Evolutionary conservation across 2,113 vertebrate species (phyloP), one percentile per base, ranked within the genome.

Genomic region (Formicarius rufipectus): DNA sequence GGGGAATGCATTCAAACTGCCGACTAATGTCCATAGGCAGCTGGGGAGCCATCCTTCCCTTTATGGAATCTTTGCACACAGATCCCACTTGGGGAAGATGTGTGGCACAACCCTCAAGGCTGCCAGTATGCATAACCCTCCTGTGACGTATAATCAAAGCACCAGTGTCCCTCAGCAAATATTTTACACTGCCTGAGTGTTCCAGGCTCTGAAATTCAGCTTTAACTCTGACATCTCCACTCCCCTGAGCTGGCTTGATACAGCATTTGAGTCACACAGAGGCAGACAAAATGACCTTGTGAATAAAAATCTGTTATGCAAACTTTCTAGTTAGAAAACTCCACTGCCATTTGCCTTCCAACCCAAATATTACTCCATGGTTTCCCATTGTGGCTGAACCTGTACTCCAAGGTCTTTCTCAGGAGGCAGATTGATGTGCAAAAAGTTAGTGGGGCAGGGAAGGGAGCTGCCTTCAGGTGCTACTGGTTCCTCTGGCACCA

Each of bases 161-260:
- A 82, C 20, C 86, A 84, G 84, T 22, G 73, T 87, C 94, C 93
- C 95, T 94, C 84, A 87, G 92, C 73, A 96, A 86, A 68, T 63
- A 94, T 94, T 88, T 71, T 44, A 71, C 42, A 22, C 55, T 91
- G 60, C 52, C 79, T 67, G 67, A 86, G 72, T 19, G 39, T 90
- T 84, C 63, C 90, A 86, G 72, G 39, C 72, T 58, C 85, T n/a
- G 58, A 95, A 94, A 94, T 21, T 56, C 85, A 49, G 72, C 92
- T 77, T 80, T 86, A 55, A 39, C 45, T 91, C 52, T 88, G 79
- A 88, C 79, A 94, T 37, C 72, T 31, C 37, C 56, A 33, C 47
- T 94, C 83, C 88, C 64, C 33, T 71, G 85, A 92, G 93, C 73
- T 84, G 85, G 4, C 60, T 92, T 63, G 85, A 78, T 64, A 9